phyloP scores from a whole-genome alignment of 1,140 invertebrate genomes.

The Aphis craccivora region DNA sequence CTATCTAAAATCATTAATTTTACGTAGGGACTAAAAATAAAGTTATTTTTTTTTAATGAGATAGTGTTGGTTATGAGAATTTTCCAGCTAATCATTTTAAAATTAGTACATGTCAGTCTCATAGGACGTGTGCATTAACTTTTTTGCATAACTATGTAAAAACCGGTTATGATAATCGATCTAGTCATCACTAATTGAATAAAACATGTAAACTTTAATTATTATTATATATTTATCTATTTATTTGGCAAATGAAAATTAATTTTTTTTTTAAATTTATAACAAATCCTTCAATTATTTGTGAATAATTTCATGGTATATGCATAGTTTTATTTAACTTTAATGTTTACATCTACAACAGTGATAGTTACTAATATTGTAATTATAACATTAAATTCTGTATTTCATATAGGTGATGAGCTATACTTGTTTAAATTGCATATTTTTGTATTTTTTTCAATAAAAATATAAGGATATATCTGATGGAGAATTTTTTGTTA shows the following conservation, averaged over 20 bases:
- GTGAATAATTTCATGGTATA: not conserved
- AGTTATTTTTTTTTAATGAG: not conserved
- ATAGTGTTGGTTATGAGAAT: not conserved
- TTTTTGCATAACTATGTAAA: slow-evolving; percentile 6
- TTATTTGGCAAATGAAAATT: not conserved
- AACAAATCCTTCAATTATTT: not conserved
- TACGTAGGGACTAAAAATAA: not conserved
- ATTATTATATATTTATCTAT: not conserved
- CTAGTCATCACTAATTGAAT: not conserved
- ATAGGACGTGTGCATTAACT: not conserved
- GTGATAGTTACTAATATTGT: not conserved
- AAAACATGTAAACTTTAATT: not conserved
- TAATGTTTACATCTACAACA: not conserved
- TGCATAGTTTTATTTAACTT: not conserved
- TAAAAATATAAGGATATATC: not conserved
- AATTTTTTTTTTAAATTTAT: not conserved
- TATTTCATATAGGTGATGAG: too few relatives aligned
- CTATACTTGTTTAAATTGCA: too few relatives aligned
- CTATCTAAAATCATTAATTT: not conserved
- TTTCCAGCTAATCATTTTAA: not conserved
- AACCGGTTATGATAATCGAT: slow-evolving; percentile 1
- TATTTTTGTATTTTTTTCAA: not conserved
- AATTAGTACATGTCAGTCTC: not conserved
- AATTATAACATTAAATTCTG: too few relatives aligned
- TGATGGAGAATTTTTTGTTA: not conserved